Evolutionary conservation across 2,888 invertebrate genomes (phyloP), one percentile per base, ranked within the genome.

Genomic region (Leptopilina syphax): DNA sequence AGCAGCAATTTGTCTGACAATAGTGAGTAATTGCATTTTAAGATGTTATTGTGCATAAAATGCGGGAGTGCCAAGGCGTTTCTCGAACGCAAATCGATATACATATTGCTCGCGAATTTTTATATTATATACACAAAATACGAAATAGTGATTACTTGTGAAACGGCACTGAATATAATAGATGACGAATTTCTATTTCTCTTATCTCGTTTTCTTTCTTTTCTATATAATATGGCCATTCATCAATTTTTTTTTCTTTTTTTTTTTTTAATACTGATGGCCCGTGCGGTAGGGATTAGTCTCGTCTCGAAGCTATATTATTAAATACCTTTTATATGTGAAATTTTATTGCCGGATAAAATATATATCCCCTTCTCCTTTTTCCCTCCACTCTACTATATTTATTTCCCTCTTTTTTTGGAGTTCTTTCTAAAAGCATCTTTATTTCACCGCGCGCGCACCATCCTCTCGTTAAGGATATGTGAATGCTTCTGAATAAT

Each of bases 121-220:
- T 86, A 34, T 34, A 34, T 34, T 34, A 34, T 34, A 4, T 50
- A 54, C 50, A 63, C 80, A 83, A 85, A 84, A 85, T 83, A 84
- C 80, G 82, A 79, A 76, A 79, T 83, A 85, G 84, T 82, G 82
- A 84, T 80, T 76, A 65, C 50, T 76, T 9, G 73, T 57, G 18
- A 18, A 81, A 77, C 78, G 81, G 76, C 18, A 18, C 18, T 18
- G 18, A 18, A 18, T 18, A 18, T 18, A 18, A 18, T 18, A 18
- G 18, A 79, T 84, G 79, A 83, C 81, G 85, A 70, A 24, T 34
- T 6, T 41, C 34, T 66, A n/a, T 60, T 18, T 60, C 60, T 34
- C 34, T 34, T 3, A 1, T 76, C 63, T 63, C 83, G 2, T 34
- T 83, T 80, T 84, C 77, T 86, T 84, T 86, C 88, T 86, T 84